Conservation (phyloP, 1,140 invertebrate genomes). For the Battus philenor region DNA sequence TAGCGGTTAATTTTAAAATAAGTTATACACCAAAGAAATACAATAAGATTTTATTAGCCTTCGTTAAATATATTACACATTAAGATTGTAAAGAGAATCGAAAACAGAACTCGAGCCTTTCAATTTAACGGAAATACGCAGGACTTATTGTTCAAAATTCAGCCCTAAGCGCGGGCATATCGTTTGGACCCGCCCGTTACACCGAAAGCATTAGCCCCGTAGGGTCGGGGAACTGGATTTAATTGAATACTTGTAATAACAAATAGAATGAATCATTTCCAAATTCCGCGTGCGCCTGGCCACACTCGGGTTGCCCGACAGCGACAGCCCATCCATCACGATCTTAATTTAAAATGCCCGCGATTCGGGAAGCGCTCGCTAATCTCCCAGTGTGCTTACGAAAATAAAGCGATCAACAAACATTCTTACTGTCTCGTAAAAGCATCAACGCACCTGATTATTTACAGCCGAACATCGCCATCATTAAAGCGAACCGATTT, state of each 20-base stretch:
- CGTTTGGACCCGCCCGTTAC: conserved; percentile 20
- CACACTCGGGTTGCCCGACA: conserved; percentile 54
- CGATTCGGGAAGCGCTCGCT: conserved; percentile 63
- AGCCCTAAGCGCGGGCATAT: conserved; percentile 6
- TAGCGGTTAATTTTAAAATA: no score
- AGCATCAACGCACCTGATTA: conserved; percentile 40
- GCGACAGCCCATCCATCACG: conserved; percentile 69
- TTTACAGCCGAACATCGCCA: conserved; percentile 33
- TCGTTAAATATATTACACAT: no score
- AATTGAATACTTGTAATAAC: conserved; percentile 72
- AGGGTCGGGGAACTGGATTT: conserved; percentile 67
- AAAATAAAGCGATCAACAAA: conserved; percentile 48
- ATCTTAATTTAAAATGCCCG: conserved; percentile 71
- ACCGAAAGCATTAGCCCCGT: conserved; percentile 54
- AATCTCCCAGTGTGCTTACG: conserved; percentile 43
- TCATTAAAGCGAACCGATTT: conserved; percentile 22
- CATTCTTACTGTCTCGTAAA: conserved; percentile 46
- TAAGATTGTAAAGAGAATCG: no score
- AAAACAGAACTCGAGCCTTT: conserved; percentile 3
- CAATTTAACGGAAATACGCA: conserved; percentile 1
- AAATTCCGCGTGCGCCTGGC: conserved; percentile 61
- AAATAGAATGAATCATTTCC: conserved; percentile 66
- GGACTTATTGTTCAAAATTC: conserved; percentile 14
- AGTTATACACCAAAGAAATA: no score
- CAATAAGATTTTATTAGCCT: no score